Evolutionary conservation across 2,888 invertebrate species (phyloP).

Genomic region (Rhamnusium bicolor): DNA sequence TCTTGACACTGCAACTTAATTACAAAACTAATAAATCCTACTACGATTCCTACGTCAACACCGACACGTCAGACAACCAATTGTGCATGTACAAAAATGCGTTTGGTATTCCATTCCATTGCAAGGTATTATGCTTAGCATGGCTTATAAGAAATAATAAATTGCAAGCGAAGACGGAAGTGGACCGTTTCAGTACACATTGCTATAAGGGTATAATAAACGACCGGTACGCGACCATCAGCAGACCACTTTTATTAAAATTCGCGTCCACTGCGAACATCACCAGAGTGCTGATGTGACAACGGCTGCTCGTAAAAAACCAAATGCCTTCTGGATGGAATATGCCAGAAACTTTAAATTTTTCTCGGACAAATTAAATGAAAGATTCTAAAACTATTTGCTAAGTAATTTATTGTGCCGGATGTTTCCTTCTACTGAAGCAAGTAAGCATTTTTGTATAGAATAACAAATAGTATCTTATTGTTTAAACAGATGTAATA

Average conservation of each 20-base stretch:
- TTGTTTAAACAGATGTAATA: background rate
- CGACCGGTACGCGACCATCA: constrained; percentile 47
- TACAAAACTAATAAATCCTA: background rate
- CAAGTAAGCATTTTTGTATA: background rate
- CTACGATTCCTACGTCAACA: background rate
- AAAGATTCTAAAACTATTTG: background rate
- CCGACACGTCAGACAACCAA: background rate
- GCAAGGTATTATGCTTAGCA: constrained; percentile 51
- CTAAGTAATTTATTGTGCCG: background rate
- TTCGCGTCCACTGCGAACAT: constrained; percentile 57
- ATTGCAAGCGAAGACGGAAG: constrained; percentile 52
- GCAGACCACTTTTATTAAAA: constrained; percentile 61
- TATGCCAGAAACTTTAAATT: constrained; percentile 31
- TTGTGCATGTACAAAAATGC: background rate
- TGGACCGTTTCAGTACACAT: constrained; percentile 53
- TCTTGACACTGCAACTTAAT: too few species aligned
- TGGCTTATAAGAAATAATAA: constrained; percentile 53
- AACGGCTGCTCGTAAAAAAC: constrained; percentile 61
- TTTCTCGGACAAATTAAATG: background rate
- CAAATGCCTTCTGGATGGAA: constrained; percentile 38
- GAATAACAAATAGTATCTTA: background rate
- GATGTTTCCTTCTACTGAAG: background rate
- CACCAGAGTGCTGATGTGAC: constrained; percentile 61
- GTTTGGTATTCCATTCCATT: constrained; percentile 36
- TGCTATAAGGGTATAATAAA: constrained; percentile 45